phyloP scores from a whole-genome alignment of 2,888 invertebrate genomes.

The Zhuqinia jingwanae region DNA sequence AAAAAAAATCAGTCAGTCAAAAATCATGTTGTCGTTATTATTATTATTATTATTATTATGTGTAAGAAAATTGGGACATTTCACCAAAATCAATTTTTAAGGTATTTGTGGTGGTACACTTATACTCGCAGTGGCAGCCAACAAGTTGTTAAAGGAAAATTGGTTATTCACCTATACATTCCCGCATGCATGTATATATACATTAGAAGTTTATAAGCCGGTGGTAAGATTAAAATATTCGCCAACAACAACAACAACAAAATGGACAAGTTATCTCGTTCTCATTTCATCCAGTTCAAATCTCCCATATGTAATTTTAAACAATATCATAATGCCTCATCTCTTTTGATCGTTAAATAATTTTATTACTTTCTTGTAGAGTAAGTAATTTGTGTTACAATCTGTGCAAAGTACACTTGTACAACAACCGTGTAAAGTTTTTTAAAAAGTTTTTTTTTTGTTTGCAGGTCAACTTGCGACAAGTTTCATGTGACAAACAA shows the following conservation, averaged over 20 bases:
- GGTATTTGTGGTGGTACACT: no score
- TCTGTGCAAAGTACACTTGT: no score
- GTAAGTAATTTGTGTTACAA: neutral
- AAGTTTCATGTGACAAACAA: constrained; percentile 46
- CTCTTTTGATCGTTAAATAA: constrained; percentile 35
- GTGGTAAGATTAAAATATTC: no score
- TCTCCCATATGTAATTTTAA: neutral
- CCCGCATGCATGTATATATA: no score
- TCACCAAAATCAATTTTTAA: no score
- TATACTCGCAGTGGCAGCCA: no score
- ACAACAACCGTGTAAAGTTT: neutral
- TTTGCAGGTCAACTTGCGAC: constrained; percentile 51
- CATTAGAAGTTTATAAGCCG: no score
- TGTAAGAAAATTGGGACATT: neutral
- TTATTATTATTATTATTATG: neutral
- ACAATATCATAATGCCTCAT: constrained; percentile 4
- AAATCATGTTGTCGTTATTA: no score
- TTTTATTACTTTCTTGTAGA: constrained; percentile 11
- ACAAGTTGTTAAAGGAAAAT: no score
- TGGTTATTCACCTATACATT: no score
- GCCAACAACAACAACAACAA: no score
- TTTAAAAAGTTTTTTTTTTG: constrained; percentile 52
- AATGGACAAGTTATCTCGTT: neutral
- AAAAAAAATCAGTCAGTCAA: constrained; percentile 21
- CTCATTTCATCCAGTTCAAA: constrained; percentile 8